These are phyloP conservation scores for Athalia circularis DNA, from an alignment of 2,888 invertebrate species.

Conservation along the genomic window DNA sequence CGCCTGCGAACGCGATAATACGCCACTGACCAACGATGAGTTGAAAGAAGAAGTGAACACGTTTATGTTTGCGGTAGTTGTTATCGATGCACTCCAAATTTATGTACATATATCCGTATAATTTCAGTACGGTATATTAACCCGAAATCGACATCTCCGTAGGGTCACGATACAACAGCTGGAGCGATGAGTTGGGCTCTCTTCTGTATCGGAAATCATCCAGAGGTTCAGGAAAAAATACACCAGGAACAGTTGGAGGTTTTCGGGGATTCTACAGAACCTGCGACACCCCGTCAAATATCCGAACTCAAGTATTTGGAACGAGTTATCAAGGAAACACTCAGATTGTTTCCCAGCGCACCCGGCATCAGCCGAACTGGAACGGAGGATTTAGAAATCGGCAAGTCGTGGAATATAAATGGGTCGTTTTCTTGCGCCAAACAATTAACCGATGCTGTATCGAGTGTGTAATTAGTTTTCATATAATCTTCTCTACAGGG, in stretches of 20 bases:
- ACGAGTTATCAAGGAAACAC: constrained; percentile 77
- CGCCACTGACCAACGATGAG: constrained; percentile 77
- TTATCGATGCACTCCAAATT: neutral
- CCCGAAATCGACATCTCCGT: neutral
- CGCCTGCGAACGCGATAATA: constrained; percentile 77
- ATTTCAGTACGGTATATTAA: neutral
- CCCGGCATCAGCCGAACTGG: constrained; percentile 75
- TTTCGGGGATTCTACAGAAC: constrained; percentile 65
- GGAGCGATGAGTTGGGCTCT: constrained; percentile 76
- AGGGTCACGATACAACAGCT: constrained; percentile 77
- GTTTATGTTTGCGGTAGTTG: constrained; percentile 82
- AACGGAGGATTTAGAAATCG: constrained; percentile 73
- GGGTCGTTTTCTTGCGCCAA: neutral
- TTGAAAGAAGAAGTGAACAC: constrained; percentile 84
- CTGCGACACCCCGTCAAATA: constrained; percentile 68
- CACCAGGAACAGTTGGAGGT: constrained; percentile 73
- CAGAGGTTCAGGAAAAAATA: constrained; percentile 74
- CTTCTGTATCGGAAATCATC: constrained; percentile 74
- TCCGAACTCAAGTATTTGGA: constrained; percentile 76
- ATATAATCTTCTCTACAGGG: constrained; percentile 58
- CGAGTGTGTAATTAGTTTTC: neutral
- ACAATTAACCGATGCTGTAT: neutral
- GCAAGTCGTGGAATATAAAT: constrained; percentile 56
- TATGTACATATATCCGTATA: neutral
- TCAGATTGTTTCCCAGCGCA: constrained; percentile 77